Base-by-base conservation (phyloP, 2,113 vertebrate genomes). In the Eublepharis macularius region DNA sequence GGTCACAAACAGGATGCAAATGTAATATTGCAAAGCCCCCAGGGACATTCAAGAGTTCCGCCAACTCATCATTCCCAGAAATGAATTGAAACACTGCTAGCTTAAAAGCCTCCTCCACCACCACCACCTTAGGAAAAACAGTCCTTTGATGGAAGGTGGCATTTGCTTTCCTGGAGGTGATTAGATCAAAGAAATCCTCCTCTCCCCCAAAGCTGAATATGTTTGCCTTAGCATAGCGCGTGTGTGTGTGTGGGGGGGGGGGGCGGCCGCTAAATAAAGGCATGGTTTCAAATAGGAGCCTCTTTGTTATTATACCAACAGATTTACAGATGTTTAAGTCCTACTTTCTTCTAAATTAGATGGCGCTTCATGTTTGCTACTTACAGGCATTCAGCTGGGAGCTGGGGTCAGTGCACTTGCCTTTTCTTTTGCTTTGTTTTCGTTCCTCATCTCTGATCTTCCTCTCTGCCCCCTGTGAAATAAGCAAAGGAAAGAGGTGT, bases 401-500 rank as follows among this genome's bases (percentile, higher is more conserved):
- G 95, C 94, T 96, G 92, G 95, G 94, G 6, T 97, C 98, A 13
- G 93, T 34, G 72, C 96, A 96, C 95, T 99, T 99, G 92, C 98
- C 97, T 99, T 99, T 99, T 97, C 98, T 96, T 89, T 99, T 98
- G 88, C 98, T 98, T 94, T 99, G 99, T 80, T 99, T 99, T 91
- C 99, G 97, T 89, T 99, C 99, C 95, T 99, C 99, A 51, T 99
- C 99, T 29, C 99, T 96, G 96, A 99, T 99, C 96, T 99, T 99
- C 91, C 99, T 97, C 87, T 99, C 99, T 0, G 99, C 99, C 41
- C 99, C 99, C 97, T 97, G 78, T 2, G 51, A 84, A 78, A 81
- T 29, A 84, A 93, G 24, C 74, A 17, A n/a, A 9, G 79, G 0
- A 19, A 73, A 49, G 16, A 60, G 6, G 4, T 7, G 2, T 2